Evolutionary conservation across 2,797 vertebrate species (phyloP).

Genomic region (Tinamus major): DNA sequence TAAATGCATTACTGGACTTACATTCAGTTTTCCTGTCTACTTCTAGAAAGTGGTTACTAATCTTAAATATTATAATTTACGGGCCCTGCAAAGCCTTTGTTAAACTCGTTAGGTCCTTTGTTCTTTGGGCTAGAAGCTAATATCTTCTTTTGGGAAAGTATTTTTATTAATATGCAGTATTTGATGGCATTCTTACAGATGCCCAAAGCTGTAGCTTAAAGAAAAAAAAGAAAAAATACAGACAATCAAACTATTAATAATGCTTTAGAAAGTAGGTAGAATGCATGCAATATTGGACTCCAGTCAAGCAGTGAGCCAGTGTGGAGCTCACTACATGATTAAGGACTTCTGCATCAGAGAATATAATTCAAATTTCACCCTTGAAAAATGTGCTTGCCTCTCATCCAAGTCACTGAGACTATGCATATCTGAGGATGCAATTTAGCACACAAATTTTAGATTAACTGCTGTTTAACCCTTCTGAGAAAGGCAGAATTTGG

Average conservation of each 20-base stretch:
- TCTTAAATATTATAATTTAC: slow-evolving; percentile 65
- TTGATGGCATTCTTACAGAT: slow-evolving; percentile 55
- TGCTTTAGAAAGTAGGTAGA: slow-evolving; percentile 27
- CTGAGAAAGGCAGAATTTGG: slow-evolving; percentile 15
- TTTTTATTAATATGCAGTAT: slow-evolving; percentile 3
- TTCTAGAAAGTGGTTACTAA: slow-evolving; percentile 66
- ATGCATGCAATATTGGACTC: background rate
- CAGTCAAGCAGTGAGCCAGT: background rate
- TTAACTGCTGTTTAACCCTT: slow-evolving; percentile 27
- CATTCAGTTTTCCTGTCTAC: slow-evolving; percentile 51
- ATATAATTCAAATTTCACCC: slow-evolving; percentile 44
- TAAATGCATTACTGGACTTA: slow-evolving; percentile 69
- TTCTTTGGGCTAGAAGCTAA: slow-evolving; percentile 54
- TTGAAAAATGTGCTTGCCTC: slow-evolving; percentile 20
- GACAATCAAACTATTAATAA: slow-evolving; percentile 34
- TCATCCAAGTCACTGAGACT: slow-evolving; percentile 6
- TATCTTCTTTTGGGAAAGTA: slow-evolving; percentile 40
- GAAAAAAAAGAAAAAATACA: background rate
- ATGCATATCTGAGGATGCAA: background rate
- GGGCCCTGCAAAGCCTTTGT: slow-evolving; percentile 54
- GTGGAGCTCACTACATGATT: background rate
- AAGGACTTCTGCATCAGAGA: slow-evolving; percentile 16
- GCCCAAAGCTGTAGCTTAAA: slow-evolving; percentile 15
- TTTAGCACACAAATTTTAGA: slow-evolving; percentile 36
- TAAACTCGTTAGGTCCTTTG: slow-evolving; percentile 60